Conservation (phyloP, 2,113 vertebrate species). For the Phaethon lepturus region DNA sequence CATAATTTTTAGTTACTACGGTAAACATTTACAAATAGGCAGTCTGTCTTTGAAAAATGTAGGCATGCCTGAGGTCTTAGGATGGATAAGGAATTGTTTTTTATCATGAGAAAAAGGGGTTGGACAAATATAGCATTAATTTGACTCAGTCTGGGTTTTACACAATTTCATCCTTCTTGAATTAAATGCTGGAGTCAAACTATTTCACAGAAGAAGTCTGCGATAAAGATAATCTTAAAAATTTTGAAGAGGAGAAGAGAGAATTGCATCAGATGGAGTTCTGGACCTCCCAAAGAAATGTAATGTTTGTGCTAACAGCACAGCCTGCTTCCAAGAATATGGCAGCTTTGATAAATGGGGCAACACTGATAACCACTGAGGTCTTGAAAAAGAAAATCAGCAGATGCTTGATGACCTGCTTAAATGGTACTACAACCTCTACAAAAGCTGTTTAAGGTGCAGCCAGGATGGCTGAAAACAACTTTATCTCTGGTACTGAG, state of each 20-base stretch:
- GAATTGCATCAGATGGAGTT: slow-evolving; percentile 22
- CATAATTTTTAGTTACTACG: background rate
- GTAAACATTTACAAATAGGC: background rate
- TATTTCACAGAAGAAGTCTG: background rate
- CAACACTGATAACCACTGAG: background rate
- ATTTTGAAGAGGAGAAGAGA: background rate
- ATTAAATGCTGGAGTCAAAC: slow-evolving; percentile 14
- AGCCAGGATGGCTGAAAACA: slow-evolving; percentile 22
- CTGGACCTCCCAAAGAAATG: slow-evolving; percentile 44
- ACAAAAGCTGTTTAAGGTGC: slow-evolving; percentile 6
- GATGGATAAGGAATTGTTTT: background rate
- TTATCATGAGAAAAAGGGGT: background rate
- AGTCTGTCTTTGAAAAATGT: background rate
- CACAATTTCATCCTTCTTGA: background rate
- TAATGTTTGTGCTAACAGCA: background rate
- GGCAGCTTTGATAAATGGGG: slow-evolving; percentile 43
- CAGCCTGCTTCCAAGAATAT: slow-evolving; percentile 47
- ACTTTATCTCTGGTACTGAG: background rate
- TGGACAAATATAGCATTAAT: background rate
- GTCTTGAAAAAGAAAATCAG: slow-evolving; percentile 33
- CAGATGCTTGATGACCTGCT: slow-evolving; percentile 24
- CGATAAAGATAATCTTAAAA: slow-evolving; percentile 36
- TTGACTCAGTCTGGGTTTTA: background rate
- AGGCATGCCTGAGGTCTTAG: background rate
- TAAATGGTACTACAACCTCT: background rate